phyloP scores from a whole-genome alignment of 2,113 vertebrate species.

The Periophthalmus modestus region DNA sequence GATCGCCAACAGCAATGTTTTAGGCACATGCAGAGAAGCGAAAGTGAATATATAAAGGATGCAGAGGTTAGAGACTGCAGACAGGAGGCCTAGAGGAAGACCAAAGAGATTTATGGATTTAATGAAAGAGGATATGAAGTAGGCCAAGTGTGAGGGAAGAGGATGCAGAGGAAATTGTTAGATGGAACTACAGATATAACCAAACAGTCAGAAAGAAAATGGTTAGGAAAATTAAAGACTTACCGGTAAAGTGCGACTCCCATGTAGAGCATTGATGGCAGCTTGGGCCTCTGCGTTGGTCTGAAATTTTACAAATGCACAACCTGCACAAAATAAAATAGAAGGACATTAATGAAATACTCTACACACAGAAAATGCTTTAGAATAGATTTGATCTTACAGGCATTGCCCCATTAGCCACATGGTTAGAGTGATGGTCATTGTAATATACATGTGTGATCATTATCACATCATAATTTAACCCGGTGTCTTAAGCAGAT shows the following conservation, averaged over 20 bases:
- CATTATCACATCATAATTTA: too few species aligned
- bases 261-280: slow-evolving; percentile 78
- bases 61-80: background rate
- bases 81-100: background rate
- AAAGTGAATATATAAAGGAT: background rate
- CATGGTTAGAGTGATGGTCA: too few species aligned
- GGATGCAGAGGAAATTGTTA: background rate
- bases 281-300: slow-evolving; percentile 80
- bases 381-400: background rate
- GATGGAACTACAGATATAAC: background rate
- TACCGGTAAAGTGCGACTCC: slow-evolving; percentile 80
- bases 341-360: slow-evolving; percentile 38
- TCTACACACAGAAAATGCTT: background rate
- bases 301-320: slow-evolving; percentile 82
- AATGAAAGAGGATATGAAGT: background rate
- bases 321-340: slow-evolving; percentile 54
- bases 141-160: background rate
- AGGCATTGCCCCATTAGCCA: too few species aligned
- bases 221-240: slow-evolving; percentile 31
- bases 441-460: too few species aligned
- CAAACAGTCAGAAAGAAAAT: background rate
- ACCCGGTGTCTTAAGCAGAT: too few species aligned
- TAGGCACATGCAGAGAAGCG: background rate
- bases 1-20: background rate
- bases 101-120: background rate